A percentile compares a stretch with the other conserved stretches of the same genome.
phyloP scores from a whole-genome alignment of 92 coral and sea anemone genomes.

The Zoanthus solanderi region DNA sequence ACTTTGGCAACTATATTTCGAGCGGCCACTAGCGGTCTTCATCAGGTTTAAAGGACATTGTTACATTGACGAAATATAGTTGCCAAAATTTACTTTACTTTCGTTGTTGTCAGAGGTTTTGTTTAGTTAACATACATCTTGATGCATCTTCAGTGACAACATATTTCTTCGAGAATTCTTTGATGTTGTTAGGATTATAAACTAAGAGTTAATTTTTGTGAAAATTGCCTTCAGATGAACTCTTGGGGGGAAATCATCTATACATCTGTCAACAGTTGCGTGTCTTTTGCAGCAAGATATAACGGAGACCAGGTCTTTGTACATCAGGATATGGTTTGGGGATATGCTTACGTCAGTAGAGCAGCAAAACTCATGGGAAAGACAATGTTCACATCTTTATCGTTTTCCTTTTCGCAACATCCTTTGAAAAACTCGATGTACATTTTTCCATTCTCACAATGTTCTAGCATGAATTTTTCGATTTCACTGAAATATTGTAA shows the following conservation, averaged over 20 bases:
- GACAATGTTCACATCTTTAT: conserved; percentile 38
- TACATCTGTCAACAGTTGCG: conserved; percentile 44
- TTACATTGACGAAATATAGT: too few species aligned
- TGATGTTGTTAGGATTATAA: conserved; percentile 1
- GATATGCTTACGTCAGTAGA: conserved; percentile 34
- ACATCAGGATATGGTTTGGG: conserved; percentile 59
- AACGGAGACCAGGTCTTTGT: conserved; percentile 54
- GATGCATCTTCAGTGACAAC: conserved; percentile 33
- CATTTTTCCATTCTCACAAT: conserved; percentile 61
- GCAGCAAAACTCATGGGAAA: conserved; percentile 51
- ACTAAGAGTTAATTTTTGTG: conserved; percentile 31
- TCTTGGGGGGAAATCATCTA: conserved; percentile 66
- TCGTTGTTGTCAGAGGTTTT: too few species aligned
- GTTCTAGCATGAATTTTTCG: conserved; percentile 12
- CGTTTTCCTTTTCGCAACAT: conserved; percentile 27
- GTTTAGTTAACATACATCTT: neutral
- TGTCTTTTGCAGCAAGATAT: conserved; percentile 46
- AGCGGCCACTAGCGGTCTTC: too few species aligned
- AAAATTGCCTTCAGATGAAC: conserved; percentile 55
- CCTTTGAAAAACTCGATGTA: conserved; percentile 55
- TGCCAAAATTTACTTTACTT: too few species aligned
- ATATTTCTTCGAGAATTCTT: conserved; percentile 25
- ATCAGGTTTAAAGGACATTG: too few species aligned
- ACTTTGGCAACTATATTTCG: too few species aligned
- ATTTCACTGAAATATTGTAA: conserved; percentile 50